These are phyloP conservation scores for Sinodicranocentrus sp. DNA, from an alignment of 2,888 invertebrate genomes.

Conservation along the genomic window DNA sequence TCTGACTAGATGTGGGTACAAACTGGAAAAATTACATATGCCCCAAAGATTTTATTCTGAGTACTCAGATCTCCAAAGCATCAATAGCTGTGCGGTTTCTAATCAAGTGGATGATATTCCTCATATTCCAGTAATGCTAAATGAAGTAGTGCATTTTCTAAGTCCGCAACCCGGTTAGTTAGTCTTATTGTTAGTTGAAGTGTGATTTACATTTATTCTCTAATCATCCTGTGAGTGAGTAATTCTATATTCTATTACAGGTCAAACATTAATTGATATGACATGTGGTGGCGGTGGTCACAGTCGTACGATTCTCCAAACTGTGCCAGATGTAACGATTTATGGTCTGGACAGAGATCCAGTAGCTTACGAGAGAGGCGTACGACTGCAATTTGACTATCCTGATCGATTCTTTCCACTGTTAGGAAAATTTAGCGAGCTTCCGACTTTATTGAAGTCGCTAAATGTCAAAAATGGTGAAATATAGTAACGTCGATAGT, in stretches of 20 bases:
- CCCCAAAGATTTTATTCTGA: too few relatives aligned
- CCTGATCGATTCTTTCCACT: conserved; percentile 88
- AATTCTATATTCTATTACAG: conserved; percentile 76
- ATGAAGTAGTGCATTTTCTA: conserved; percentile 85
- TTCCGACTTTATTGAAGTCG: conserved; percentile 84
- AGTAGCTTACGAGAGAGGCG: conserved; percentile 85
- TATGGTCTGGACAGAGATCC: conserved; percentile 95
- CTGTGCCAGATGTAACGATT: conserved; percentile 83
- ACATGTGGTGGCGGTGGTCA: conserved; percentile 98
- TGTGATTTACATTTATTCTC: too few relatives aligned
- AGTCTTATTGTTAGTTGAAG: too few relatives aligned
- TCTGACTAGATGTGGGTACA: too few relatives aligned
- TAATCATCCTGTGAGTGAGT: background rate
- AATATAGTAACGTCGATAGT: too few relatives aligned
- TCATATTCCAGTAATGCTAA: conserved; percentile 88
- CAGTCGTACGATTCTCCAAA: conserved; percentile 85
- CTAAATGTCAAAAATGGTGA: too few relatives aligned
- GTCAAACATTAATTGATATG: conserved; percentile 91
- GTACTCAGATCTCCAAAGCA: too few relatives aligned
- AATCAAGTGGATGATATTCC: conserved; percentile 73
- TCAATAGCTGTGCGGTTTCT: too few relatives aligned
- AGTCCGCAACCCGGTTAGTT: conserved; percentile 80
- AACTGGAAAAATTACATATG: too few relatives aligned
- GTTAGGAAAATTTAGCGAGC: conserved; percentile 92
- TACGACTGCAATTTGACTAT: conserved; percentile 83